A percentile compares a stretch with the other conserved stretches of the same genome.
phyloP scores from a whole-genome alignment of 2,797 vertebrate species.

The Sebastes hubbsi region DNA sequence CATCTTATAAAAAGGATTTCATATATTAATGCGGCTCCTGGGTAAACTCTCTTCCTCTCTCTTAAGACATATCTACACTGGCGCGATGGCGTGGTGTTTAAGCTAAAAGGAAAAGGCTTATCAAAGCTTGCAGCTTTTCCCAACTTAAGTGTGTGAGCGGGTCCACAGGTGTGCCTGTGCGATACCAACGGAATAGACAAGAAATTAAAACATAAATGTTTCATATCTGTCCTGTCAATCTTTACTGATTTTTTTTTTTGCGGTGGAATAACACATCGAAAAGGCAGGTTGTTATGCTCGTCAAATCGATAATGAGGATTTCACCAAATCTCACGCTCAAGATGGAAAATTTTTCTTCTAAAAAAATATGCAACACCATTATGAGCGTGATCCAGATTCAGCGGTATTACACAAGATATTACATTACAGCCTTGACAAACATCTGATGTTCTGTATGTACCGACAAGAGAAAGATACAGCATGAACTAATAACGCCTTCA shows the following conservation, averaged over 20 bases:
- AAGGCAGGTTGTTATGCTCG: conserved; percentile 57
- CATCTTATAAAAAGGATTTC: conserved; percentile 75
- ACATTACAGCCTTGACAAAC: conserved; percentile 41
- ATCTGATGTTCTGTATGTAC: conserved; percentile 41
- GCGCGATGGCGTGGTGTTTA: conserved; percentile 68
- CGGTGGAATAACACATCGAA: conserved; percentile 49
- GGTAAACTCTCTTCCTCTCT: conserved; percentile 68
- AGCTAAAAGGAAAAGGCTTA: conserved; percentile 69
- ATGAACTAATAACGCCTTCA: conserved; percentile 65
- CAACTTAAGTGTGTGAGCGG: conserved; percentile 53
- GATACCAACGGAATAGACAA: conserved; percentile 63
- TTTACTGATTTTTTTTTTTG: conserved; percentile 33
- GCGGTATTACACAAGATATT: conserved; percentile 29
- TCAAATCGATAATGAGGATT: conserved; percentile 61
- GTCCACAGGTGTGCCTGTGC: conserved; percentile 70
- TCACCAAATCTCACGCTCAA: conserved; percentile 49
- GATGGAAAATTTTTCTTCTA: conserved; percentile 25
- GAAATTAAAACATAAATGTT: conserved; percentile 77
- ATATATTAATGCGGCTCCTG: conserved; percentile 76
- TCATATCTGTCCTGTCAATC: conserved; percentile 73
- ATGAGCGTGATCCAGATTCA: conserved; percentile 29
- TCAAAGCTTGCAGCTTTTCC: conserved; percentile 70
- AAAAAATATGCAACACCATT: conserved; percentile 37
- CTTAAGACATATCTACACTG: conserved; percentile 70
- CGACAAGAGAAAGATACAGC: conserved; percentile 44